Percentiles rank a stretch among this genome's conserved stretches.
phyloP scores from a whole-genome alignment of 2,797 vertebrate species.

The Rhabdomys pumilio region DNA sequence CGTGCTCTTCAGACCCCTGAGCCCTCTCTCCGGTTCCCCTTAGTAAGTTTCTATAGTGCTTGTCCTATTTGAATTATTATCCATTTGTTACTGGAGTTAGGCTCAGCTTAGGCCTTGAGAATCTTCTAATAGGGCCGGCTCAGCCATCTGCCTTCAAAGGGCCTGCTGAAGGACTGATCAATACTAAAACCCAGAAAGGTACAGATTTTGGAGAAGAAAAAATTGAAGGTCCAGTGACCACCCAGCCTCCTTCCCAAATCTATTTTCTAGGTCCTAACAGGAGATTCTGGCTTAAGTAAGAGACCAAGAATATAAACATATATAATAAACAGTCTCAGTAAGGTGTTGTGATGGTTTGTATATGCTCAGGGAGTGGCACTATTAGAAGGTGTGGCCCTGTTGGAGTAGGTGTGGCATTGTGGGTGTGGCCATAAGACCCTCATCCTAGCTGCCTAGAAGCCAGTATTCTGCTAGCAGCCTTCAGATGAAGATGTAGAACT shows the following conservation, averaged over 20 bases:
- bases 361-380: too few relatives aligned
- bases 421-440: too few relatives aligned
- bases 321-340: neutral
- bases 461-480: too few relatives aligned
- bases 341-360: neutral
- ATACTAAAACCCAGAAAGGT: neutral
- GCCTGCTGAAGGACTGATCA: too few relatives aligned
- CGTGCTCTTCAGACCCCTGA: neutral
- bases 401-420: too few relatives aligned
- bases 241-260: neutral
- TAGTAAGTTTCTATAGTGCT: neutral
- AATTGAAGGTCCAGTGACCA: neutral
- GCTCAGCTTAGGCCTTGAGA: neutral
- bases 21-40: neutral
- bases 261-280: neutral
- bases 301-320: neutral
- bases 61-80: slow-evolving; percentile 28
- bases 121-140: neutral
- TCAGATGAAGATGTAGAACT: too few relatives aligned
- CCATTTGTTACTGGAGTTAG: neutral
- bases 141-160: neutral
- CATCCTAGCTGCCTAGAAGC: too few relatives aligned
- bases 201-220: neutral
- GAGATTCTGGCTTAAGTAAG: neutral
- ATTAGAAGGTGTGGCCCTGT: too few relatives aligned